These are phyloP conservation scores for Brachionus plicatilis DNA, from an alignment of 1,140 invertebrate genomes.

Conservation along the genomic window DNA sequence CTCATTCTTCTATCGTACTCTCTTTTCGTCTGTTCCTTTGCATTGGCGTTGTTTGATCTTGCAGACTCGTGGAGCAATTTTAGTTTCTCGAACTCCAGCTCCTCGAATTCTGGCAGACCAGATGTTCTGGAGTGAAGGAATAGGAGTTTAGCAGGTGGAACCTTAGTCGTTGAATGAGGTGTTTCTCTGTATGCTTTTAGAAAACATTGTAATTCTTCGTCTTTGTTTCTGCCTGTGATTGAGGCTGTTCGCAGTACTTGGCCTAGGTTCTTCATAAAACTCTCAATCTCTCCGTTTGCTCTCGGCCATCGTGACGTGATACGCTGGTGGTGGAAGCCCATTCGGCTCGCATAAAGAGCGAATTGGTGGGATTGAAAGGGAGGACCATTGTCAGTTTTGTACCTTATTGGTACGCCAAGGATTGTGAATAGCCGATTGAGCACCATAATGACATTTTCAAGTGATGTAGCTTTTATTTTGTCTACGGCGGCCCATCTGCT, in stretches of 20 bases:
- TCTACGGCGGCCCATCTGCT: not conserved
- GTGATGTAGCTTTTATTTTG: not conserved
- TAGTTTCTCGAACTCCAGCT: not conserved
- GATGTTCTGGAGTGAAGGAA: not conserved
- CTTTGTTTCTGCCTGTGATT: not conserved
- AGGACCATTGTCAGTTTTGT: not conserved
- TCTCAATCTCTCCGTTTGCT: slow-evolving; percentile 42
- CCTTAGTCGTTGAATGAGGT: not conserved
- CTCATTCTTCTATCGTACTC: not conserved
- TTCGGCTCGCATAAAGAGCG: not conserved
- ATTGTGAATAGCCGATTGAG: slow-evolving; percentile 42
- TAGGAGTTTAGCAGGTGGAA: not conserved
- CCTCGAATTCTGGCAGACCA: not conserved
- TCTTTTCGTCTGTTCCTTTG: not conserved
- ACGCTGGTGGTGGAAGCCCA: slow-evolving; percentile 39
- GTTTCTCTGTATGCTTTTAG: not conserved
- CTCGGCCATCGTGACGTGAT: slow-evolving; percentile 41
- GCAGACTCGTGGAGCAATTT: not conserved
- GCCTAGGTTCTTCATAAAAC: slow-evolving; percentile 39
- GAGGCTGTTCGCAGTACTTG: not conserved
- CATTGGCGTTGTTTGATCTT: not conserved
- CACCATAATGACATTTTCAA: not conserved
- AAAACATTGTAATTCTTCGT: not conserved
- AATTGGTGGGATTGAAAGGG: no score
- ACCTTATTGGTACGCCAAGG: slow-evolving; percentile 40